Evolutionary conservation across 2,113 vertebrate genomes (phyloP).

Genomic region (Herpailurus yagouaroundi): DNA sequence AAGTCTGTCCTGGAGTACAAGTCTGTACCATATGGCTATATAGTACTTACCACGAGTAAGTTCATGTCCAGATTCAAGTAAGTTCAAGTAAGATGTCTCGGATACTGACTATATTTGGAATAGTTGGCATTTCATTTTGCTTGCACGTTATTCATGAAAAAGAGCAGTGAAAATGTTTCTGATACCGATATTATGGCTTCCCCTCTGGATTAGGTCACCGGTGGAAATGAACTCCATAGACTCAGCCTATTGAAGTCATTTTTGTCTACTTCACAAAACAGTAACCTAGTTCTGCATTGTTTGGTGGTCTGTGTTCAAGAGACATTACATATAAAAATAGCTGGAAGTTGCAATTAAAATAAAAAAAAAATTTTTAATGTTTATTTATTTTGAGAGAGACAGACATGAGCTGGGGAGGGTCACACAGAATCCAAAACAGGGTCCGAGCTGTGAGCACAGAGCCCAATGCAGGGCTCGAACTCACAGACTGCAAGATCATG

Average conservation of each 20-base stretch:
- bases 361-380: too few relatives aligned
- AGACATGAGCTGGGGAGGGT: too few relatives aligned
- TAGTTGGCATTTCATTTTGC: constrained; percentile 49
- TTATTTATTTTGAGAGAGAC: too few relatives aligned
- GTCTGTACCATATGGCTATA: neutral
- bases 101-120: neutral
- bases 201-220: constrained; percentile 21
- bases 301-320: constrained; percentile 12
- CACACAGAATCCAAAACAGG: too few relatives aligned
- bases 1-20: neutral
- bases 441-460: too few relatives aligned
- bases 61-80: neutral
- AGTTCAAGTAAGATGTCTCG: constrained; percentile 7
- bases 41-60: neutral
- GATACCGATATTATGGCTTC: neutral
- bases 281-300: neutral
- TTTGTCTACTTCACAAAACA: constrained; percentile 24
- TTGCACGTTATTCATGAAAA: constrained; percentile 36
- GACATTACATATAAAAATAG: constrained; percentile 19
- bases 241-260: neutral
- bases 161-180: constrained; percentile 1
- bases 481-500: too few relatives aligned
- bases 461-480: too few relatives aligned
- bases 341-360: neutral
- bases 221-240: constrained; percentile 1